Base-by-base conservation (phyloP, 2,797 vertebrate genomes). In the Xenops minutus region DNA sequence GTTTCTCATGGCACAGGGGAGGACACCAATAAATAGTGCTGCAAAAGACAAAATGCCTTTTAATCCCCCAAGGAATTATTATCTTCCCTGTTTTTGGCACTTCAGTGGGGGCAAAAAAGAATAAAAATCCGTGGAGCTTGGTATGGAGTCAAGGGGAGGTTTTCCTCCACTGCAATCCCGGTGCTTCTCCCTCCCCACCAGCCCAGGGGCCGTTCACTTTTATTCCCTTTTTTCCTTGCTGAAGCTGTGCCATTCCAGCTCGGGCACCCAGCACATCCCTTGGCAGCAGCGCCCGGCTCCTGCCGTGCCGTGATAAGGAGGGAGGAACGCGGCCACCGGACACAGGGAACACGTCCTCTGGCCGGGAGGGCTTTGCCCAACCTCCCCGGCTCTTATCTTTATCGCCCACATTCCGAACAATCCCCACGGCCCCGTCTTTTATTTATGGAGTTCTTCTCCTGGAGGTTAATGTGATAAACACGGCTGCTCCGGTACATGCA, bases 371-470 rank as follows among this genome's bases (percentile, higher is more conserved):
- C 84, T 88, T 55, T 62, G 73, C 23, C 3, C 59, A 22, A 12
- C 58, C 69, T 81, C 73, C 48, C 85, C 29, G 46, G 14, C 72
- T 72, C 93, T 95, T 96, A 95, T 96, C 95, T 95, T 91, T 89
- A 85, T 22, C 55, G 63, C 56, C 69, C 73, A 36, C 3, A 5
- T 74, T 91, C 76, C 12, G 1, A 67, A 52, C 72, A 56, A 68
- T 83, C 17, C 6, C 63, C 27, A 11, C 3, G 1, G 49, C 56
- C 80, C 34, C 12, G 2, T 58, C 41, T 74, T 91, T 94, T 88
- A 37, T 89, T 93, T 64, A 51, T 17, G 6, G 77, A 85, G 59
- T 43, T 46, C 89, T 92, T 86, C 16, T 82, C 71, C 87, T 9
- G 14, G 14, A 62, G 59, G 41, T 51, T 63, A 24, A 59, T 18